These are phyloP conservation scores for Gila orcuttii DNA, from an alignment of 2,113 vertebrate species.

Conservation along the genomic window DNA sequence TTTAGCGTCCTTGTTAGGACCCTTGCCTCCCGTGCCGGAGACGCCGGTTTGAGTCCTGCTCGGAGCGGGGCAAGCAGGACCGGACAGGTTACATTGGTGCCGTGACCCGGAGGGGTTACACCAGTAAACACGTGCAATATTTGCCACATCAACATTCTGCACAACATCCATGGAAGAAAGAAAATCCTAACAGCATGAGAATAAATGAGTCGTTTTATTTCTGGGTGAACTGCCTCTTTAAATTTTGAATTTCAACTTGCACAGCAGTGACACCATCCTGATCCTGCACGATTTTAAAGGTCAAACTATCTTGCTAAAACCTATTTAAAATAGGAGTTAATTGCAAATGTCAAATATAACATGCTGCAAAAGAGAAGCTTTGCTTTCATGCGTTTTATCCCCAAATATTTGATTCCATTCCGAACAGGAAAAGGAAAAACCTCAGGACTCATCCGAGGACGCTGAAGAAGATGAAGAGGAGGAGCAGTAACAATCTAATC, in stretches of 20 bases:
- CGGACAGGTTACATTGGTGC: too few species aligned
- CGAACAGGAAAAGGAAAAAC: conserved; percentile 52
- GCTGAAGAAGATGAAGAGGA: conserved; percentile 58
- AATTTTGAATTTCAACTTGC: background rate
- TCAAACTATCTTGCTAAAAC: conserved; percentile 4
- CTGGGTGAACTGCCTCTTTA: background rate
- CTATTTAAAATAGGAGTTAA: background rate
- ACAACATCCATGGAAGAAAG: background rate
- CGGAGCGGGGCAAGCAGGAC: too few species aligned
- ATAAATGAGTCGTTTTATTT: background rate
- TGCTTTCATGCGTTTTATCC: conserved; percentile 5
- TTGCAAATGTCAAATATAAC: conserved; percentile 11
- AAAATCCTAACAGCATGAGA: background rate
- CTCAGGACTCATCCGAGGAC: conserved; percentile 57
- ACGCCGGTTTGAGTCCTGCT: too few species aligned
- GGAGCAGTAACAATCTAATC: conserved; percentile 49
- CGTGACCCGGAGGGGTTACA: too few species aligned
- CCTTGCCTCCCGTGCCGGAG: too few species aligned
- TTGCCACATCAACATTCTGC: background rate
- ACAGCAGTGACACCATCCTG: background rate
- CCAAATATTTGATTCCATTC: background rate
- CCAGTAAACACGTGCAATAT: background rate
- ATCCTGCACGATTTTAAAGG: background rate
- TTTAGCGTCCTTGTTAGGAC: too few species aligned
- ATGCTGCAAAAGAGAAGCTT: background rate